Evolutionary conservation across 2,113 vertebrate genomes (phyloP), one percentile per base, ranked within the genome.

Genomic region (Struthidea cinerea): DNA sequence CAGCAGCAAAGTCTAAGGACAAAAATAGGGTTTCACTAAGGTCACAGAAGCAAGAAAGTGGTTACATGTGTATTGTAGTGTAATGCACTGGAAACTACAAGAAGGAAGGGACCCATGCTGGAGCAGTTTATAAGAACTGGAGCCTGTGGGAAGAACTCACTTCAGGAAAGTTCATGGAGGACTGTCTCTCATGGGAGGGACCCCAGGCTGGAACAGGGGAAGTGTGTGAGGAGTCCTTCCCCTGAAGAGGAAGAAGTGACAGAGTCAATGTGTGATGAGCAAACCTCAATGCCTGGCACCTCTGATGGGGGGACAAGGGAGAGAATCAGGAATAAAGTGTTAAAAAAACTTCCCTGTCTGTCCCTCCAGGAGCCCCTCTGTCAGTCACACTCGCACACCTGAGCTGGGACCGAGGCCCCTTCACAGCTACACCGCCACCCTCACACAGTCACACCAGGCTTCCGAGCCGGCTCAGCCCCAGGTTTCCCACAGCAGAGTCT

Each of bases 291-390:
- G 19, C 24, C 19, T 50, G 7, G 35, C 19, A 41, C 10, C 10
- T 53, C 16, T 0, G 0, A n/a, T 61, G 32, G 32, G 56, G 30
- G 37, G 12, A 16, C 26, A 44, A 42, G 7, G 26, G 26, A 71
- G 13, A 26, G 46, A 83, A 35, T 52, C 20, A 24, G 63, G 13
- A 67, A 47, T 39, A 32, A 15, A 42, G 10, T 30, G 49, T 19
- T 23, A 3, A 30, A 24, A 56, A 70, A 30, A 5, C 6, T 5
- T 44, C 49, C 33, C 61, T 44, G 32, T 16, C 15, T 1, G 2
- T 30, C 16, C 20, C 3, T 23, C 3, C 35, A 49, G 53, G 44
- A 49, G 18, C 23, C 64, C 3, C 28, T 49, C 14, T 39, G n/a
- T 21, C 64, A 47, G 63, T 47, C 41, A 16, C 63, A 6, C 27